Base-by-base conservation (phyloP, 2,888 invertebrate species). In the Catocala nupta region DNA sequence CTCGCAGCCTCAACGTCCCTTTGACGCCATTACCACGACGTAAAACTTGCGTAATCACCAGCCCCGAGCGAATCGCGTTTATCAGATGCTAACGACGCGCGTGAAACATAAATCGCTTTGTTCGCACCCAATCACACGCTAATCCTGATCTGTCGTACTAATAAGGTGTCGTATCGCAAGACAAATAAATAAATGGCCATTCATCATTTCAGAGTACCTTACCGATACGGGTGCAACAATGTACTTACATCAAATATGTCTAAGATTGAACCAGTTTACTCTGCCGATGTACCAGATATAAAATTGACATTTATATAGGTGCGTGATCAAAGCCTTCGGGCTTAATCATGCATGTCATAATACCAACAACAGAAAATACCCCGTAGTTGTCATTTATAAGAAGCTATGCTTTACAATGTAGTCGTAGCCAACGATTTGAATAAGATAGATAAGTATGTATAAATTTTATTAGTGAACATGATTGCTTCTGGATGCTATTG, bases 171-270 rank as follows among this genome's bases (percentile, higher is more conserved):
- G 59, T 54, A 60, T 66, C 58, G 42, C 51, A 60, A 49, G 48
- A 25, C 55, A 56, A 66, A 66, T 58, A 70, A 76, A 76, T 63
- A 57, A 69, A 62, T 58, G 36, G 59, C 62, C 63, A 69, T 73
- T 61, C 60, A 65, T 73, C 48, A 70, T 56, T 59, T 51, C 10
- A 33, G 44, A 43, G 50, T 63, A 61, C 42, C 57, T 56, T 49
- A 62, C 61, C 47, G 55, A 66, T 12, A 45, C n/a, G 8, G 9
- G 16, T 16, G 8, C 16, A 9, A 16, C 16, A 16, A 16, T 47
- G 47, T 47, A 16, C 7, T 25, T 44, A 45, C 8, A 57, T 25
- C 25, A 25, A 25, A 42, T 7, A 45, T 16, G 43, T 43, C 48
- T 10, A 12, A 36, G 39, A 54, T 55, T 55, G 25, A 51, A 48